A percentile compares a stretch with the other conserved stretches of the same genome.
Conservation (phyloP, 2,797 vertebrate species). For the Silurus lanzhouensis region DNA sequence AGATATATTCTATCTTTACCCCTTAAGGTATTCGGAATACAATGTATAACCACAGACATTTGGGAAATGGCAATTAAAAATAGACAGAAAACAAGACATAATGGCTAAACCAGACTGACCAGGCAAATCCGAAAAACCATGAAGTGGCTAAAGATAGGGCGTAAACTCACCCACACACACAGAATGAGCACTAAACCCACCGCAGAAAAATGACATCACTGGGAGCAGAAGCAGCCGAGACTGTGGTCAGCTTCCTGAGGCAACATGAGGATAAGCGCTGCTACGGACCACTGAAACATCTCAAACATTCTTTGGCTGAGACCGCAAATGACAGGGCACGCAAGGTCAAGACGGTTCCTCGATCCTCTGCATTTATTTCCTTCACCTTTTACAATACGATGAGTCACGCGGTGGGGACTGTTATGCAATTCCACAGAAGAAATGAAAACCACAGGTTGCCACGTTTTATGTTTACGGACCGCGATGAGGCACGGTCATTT, state of each 20-base stretch:
- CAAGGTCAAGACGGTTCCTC: conserved; percentile 12
- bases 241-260: conserved; percentile 21
- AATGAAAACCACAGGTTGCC: conserved; percentile 8
- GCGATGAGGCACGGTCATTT: not conserved
- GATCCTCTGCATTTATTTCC: not conserved
- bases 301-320: conserved; percentile 6
- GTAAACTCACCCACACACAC: conserved; percentile 11
- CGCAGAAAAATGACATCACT: conserved; percentile 21
- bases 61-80: not conserved
- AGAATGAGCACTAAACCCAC: conserved; percentile 36
- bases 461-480: conserved; percentile 5
- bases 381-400: conserved; percentile 29
- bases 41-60: not conserved
- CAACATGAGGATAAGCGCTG: conserved; percentile 4
- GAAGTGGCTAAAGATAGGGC: conserved; percentile 13
- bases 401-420: conserved; percentile 18
- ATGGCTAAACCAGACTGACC: conserved; percentile 13
- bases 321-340: conserved; percentile 27
- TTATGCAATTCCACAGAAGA: not conserved
- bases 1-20: not conserved
- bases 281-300: conserved; percentile 27
- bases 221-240: not conserved
- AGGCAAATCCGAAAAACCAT: not conserved
- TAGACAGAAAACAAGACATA: not conserved
- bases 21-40: not conserved